These are phyloP conservation scores for Drosophila ezoana DNA, from an alignment of 2,888 invertebrate genomes.

Conservation along the genomic window DNA sequence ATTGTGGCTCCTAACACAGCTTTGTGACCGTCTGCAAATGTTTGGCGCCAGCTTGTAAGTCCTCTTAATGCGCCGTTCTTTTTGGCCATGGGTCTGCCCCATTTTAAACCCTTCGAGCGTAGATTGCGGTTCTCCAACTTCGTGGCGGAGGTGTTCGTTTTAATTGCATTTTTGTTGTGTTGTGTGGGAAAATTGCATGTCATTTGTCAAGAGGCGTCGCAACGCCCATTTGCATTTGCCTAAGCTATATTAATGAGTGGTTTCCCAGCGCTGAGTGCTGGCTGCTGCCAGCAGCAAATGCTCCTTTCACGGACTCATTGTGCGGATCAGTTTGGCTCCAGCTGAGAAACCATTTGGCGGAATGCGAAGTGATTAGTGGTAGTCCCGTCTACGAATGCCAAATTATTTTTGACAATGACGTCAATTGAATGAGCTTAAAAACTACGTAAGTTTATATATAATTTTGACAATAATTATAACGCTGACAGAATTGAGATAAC, in stretches of 20 bases:
- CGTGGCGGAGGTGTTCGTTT: constrained; percentile 57
- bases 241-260: constrained; percentile 76
- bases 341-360: constrained; percentile 7
- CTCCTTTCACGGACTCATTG: constrained; percentile 22
- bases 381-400: not conserved
- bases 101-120: constrained; percentile 39
- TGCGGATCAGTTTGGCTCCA: constrained; percentile 17
- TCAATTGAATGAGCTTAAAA: not conserved
- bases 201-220: constrained; percentile 67
- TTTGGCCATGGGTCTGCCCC: constrained; percentile 33
- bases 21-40: constrained; percentile 63
- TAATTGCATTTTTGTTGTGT: constrained; percentile 73
- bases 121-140: constrained; percentile 23
- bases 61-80: constrained; percentile 54
- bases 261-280: constrained; percentile 22
- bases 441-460: not conserved
- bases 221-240: constrained; percentile 72
- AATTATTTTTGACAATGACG: constrained; percentile 3
- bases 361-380: constrained; percentile 25
- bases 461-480: no score
- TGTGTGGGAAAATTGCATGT: constrained; percentile 73
- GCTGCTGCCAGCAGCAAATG: not conserved
- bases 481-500: no score
- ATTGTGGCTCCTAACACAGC: constrained; percentile 44
- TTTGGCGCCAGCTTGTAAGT: constrained; percentile 59